Conservation (phyloP, 2,888 invertebrate species). For the Oligia latruncula region DNA sequence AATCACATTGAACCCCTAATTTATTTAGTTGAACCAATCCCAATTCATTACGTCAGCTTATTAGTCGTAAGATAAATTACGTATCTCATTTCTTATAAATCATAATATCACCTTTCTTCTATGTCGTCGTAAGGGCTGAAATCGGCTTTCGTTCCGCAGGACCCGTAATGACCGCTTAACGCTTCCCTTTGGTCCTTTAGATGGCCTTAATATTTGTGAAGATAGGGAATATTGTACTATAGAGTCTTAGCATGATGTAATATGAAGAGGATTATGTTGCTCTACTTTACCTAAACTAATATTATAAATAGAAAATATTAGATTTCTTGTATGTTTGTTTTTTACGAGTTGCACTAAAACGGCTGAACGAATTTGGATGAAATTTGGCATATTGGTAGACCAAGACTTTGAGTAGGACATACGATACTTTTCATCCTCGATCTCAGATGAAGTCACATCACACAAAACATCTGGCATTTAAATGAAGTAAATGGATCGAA, state of each 20-base stretch:
- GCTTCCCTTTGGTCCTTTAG: not conserved
- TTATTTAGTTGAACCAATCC: not conserved
- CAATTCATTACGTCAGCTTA: slow-evolving; percentile 1
- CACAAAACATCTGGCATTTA: not conserved
- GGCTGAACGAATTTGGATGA: not conserved
- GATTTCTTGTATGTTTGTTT: not conserved
- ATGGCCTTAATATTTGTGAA: slow-evolving; percentile 14
- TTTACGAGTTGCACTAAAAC: not conserved
- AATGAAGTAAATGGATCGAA: not conserved
- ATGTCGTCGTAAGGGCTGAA: not conserved
- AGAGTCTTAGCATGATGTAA: not conserved
- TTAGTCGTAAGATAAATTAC: not conserved
- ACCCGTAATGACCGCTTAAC: not conserved
- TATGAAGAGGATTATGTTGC: not conserved
- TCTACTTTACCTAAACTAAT: not conserved
- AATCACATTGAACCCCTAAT: not conserved
- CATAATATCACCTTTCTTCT: not conserved
- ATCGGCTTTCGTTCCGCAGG: slow-evolving; percentile 6
- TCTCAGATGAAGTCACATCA: no score
- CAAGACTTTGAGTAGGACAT: not conserved
- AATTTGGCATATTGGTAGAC: not conserved
- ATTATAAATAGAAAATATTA: not conserved
- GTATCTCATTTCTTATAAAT: slow-evolving; percentile 1
- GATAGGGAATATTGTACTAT: not conserved
- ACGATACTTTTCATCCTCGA: not conserved